phyloP scores from a whole-genome alignment of 2,888 invertebrate genomes.

The Euzophera pinguis region DNA sequence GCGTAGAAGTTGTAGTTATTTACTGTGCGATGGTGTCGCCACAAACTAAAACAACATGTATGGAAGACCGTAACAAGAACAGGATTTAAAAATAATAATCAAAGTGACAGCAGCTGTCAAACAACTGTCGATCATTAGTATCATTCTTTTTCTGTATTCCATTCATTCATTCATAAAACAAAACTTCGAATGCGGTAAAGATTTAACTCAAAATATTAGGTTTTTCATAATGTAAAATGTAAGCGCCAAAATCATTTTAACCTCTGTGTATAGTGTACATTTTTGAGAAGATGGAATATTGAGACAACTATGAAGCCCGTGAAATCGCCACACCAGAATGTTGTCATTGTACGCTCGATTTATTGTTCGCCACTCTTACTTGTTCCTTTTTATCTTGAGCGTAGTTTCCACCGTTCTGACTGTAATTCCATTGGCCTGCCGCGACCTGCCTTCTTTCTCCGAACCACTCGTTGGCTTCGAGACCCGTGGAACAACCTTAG shows the following conservation, averaged over 20 bases:
- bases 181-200: not conserved
- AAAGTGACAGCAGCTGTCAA: too few relatives aligned
- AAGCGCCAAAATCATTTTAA: conserved; percentile 14
- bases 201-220: not conserved
- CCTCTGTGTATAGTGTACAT: conserved; percentile 30
- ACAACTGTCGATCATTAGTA: too few relatives aligned
- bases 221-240: conserved; percentile 40
- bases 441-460: conserved; percentile 85
- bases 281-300: conserved; percentile 47
- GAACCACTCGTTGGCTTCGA: conserved; percentile 96
- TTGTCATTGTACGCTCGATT: conserved; percentile 71
- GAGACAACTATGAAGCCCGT: conserved; percentile 56
- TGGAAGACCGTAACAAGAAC: too few relatives aligned
- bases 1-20: too few relatives aligned
- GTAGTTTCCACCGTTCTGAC: conserved; percentile 61
- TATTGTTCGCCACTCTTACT: conserved; percentile 71
- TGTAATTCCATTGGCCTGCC: conserved; percentile 62
- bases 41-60: too few relatives aligned
- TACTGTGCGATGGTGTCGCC: too few relatives aligned
- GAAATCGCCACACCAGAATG: conserved; percentile 54
- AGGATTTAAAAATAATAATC: too few relatives aligned
- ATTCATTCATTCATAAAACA: too few relatives aligned
- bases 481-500: conserved; percentile 91
- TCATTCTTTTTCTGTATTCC: too few relatives aligned
- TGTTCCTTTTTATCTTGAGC: conserved; percentile 60